Conservation (phyloP, 2,888 invertebrate species). For the Meteorus cinctellus region DNA sequence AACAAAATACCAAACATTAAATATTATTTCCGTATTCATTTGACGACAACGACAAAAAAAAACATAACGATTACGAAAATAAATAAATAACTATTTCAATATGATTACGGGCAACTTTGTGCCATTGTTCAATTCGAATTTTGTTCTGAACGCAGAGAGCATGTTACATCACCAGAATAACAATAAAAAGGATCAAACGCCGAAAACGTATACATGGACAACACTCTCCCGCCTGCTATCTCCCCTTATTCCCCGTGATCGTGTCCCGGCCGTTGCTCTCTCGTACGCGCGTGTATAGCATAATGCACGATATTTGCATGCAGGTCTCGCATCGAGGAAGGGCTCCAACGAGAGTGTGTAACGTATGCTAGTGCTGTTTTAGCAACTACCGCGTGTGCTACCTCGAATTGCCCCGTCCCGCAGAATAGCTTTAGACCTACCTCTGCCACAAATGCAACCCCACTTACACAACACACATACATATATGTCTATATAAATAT, state of each 20-base stretch:
- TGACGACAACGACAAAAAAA: background rate
- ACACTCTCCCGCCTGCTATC: background rate
- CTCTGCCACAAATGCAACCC: slow-evolving; percentile 14
- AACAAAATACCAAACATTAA: background rate
- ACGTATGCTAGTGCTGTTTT: slow-evolving; percentile 42
- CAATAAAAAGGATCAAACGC: slow-evolving; percentile 36
- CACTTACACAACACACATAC: slow-evolving; percentile 14
- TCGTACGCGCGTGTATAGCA: slow-evolving; percentile 28
- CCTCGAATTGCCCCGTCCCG: slow-evolving; percentile 37
- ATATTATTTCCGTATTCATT: background rate
- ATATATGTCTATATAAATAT: background rate
- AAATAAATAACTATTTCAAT: background rate
- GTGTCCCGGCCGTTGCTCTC: background rate
- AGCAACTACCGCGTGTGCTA: slow-evolving; percentile 39
- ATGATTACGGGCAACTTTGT: slow-evolving; percentile 1
- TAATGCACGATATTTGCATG: slow-evolving; percentile 44
- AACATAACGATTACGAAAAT: background rate
- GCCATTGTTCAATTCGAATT: slow-evolving; percentile 17
- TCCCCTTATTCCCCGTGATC: background rate
- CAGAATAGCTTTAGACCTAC: slow-evolving; percentile 40
- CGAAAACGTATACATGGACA: background rate
- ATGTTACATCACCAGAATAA: slow-evolving; percentile 31
- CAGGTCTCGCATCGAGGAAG: slow-evolving; percentile 33
- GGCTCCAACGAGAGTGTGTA: slow-evolving; percentile 28
- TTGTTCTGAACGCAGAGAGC: slow-evolving; percentile 2